phyloP scores from a whole-genome alignment of 2,797 vertebrate genomes.

The Carduelis carduelis region DNA sequence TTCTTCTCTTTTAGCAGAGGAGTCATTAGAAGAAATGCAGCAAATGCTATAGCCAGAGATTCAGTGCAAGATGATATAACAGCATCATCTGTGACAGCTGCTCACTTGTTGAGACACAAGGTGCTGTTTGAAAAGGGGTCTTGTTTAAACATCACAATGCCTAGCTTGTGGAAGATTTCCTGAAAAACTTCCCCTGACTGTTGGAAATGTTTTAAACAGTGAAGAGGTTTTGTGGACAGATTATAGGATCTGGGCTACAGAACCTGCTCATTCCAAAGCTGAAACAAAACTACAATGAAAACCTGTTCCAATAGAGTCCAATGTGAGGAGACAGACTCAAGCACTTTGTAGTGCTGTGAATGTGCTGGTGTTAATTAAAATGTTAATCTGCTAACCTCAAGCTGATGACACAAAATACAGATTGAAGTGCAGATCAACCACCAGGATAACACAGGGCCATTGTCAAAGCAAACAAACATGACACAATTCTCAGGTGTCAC shows the following conservation, averaged over 20 bases:
- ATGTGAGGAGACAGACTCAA: not conserved
- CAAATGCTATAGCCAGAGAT: not conserved
- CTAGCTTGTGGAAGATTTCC: not conserved
- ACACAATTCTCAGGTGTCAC: not conserved
- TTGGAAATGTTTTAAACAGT: not conserved
- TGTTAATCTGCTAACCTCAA: not conserved
- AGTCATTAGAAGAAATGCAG: not conserved
- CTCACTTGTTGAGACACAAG: fast-evolving
- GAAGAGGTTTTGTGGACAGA: not conserved
- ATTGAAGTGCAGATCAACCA: not conserved
- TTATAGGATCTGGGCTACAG: not conserved
- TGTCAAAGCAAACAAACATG: not conserved
- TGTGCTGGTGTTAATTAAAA: not conserved
- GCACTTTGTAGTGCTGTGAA: not conserved
- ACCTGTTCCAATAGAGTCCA: not conserved
- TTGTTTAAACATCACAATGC: not conserved
- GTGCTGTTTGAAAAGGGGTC: not conserved
- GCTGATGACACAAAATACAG: not conserved
- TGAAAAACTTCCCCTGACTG: not conserved
- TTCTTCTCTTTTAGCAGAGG: not conserved
- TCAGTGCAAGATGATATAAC: not conserved
- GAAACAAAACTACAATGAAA: not conserved
- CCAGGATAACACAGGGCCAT: fast-evolving
- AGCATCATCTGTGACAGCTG: not conserved
- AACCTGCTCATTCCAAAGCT: not conserved